Evolutionary conservation across 2,113 vertebrate species (phyloP).

Genomic region (Shinisaurus crocodilurus): DNA sequence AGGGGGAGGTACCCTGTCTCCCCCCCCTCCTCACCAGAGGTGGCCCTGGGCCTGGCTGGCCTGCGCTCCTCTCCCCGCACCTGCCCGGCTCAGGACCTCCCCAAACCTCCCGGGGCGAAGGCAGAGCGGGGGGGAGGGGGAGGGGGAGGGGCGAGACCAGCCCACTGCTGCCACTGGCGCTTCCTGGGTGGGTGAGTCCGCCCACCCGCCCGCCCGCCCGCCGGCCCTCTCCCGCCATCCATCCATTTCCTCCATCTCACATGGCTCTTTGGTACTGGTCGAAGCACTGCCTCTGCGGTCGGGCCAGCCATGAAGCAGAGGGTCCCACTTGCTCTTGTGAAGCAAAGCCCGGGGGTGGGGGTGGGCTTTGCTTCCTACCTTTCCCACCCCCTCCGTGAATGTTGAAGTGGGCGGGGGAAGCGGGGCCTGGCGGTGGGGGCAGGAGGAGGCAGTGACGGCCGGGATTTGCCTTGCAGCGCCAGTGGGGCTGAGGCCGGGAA

Average conservation of each 20-base stretch:
- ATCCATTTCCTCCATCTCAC: not conserved
- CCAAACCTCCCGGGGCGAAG: too few relatives aligned
- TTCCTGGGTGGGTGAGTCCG: not conserved
- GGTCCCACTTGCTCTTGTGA: not conserved
- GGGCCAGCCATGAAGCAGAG: not conserved
- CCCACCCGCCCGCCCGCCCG: not conserved
- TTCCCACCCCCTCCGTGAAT: not conserved
- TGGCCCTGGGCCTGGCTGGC: not conserved
- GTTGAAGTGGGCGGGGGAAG: too few relatives aligned
- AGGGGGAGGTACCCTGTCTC: not conserved
- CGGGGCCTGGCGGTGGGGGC: not conserved
- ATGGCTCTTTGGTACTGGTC: not conserved
- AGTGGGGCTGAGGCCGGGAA: slow-evolving; percentile 87
- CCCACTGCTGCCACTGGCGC: not conserved
- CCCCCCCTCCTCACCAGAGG: not conserved
- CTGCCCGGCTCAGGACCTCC: too few relatives aligned
- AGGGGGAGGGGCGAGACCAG: too few relatives aligned
- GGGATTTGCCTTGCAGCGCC: slow-evolving; percentile 71
- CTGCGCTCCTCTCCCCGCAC: not conserved
- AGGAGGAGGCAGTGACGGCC: not conserved
- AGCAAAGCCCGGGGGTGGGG: too few relatives aligned
- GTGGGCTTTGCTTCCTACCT: too few relatives aligned
- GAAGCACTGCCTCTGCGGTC: not conserved
- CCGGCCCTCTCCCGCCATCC: not conserved
- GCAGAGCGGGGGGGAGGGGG: not conserved